phyloP scores from a whole-genome alignment of 2,113 vertebrate genomes.

The Bufo bufo region DNA sequence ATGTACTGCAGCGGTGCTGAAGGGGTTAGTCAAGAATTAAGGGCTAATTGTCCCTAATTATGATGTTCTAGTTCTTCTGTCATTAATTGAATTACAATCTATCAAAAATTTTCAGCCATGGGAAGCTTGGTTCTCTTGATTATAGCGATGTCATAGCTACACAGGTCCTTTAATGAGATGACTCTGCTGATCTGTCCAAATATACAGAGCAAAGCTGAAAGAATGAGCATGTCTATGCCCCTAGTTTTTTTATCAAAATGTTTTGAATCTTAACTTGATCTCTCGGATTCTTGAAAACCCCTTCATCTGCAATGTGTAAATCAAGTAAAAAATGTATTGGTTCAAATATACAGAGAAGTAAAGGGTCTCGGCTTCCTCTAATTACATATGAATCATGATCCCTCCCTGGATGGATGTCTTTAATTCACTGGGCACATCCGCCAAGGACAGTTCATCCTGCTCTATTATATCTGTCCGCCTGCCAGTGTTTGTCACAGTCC shows the following conservation, averaged over 20 bases:
- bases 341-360: not conserved
- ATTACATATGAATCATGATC: not conserved
- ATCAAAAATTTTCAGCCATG: no score
- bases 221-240: no score
- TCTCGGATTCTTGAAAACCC: not conserved
- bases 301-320: not conserved
- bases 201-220: not conserved
- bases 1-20: no score
- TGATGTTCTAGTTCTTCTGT: no score
- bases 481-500: constrained; percentile 19
- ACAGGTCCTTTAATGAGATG: not conserved
- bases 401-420: constrained; percentile 8
- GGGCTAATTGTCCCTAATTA: no score
- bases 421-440: not conserved
- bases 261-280: not conserved
- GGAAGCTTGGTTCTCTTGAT: no score
- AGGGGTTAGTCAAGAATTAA: no score
- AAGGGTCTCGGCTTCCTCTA: not conserved
- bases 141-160: no score
- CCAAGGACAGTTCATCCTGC: constrained; percentile 50
- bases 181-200: not conserved
- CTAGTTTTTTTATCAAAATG: not conserved
- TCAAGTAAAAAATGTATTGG: not conserved
- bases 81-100: no score
- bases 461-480: constrained; percentile 8